Base-by-base conservation (phyloP, 2,113 vertebrate species). In the Phalacrocorax carbo region DNA sequence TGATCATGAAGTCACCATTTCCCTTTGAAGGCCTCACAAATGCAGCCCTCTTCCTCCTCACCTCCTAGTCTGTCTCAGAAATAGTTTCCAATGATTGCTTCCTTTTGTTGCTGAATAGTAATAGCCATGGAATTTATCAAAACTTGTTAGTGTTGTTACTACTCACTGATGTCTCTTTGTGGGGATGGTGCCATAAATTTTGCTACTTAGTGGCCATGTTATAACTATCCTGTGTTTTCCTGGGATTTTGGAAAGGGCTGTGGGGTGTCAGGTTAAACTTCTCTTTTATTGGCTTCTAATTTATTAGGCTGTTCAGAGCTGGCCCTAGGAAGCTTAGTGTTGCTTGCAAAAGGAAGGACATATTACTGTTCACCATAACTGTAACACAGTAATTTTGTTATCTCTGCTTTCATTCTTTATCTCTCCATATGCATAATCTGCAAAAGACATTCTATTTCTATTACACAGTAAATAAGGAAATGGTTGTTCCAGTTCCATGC, bases 391-490 rank as follows among this genome's bases (percentile, higher is more conserved):
- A 68, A 72, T 88, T 94, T 72, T 89, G 4, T 65, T 76, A 71
- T 36, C 49, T 85, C 36, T 69, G 13, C 34, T 76, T 91, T 70
- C 29, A 66, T 88, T 92, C 40, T 73, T 82, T 77, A 73, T 77
- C 52, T 80, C 17, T 73, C 11, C 10, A n/a, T 42, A 36, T 55
- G 22, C 38, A 66, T 73, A 94, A 90, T 86, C 54, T 92, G n/a
- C 64, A 51, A 77, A 86, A 78, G 60, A 42, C 32, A 68, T 86
- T 78, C 68, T 85, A 17, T 92, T 66, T 90, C 69, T 90, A 25
- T 80, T 90, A 66, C 38, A 86, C 36, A 81, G 51, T 58, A 93
- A 96, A 88, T 69, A 94, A 88, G 44, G 79, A 79, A 91, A 86
- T 51, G 46, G 10, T 69, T 95, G 38, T 79, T 96, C 62, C 54